These are phyloP conservation scores for Criorhina ranunculi DNA, from an alignment of 2,888 invertebrate species.

Conservation along the genomic window DNA sequence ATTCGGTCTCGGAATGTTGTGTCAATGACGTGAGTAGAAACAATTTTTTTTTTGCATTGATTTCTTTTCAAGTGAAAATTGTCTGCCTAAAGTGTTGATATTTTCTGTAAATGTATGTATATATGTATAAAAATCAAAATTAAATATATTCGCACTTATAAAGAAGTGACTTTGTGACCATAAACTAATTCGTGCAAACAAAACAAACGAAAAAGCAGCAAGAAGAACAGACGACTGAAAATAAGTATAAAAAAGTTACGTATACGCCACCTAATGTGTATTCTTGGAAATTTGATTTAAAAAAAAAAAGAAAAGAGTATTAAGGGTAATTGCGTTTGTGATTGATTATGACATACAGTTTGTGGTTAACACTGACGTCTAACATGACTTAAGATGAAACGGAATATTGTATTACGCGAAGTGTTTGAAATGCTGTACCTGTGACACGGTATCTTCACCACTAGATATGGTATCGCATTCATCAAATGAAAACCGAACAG, in stretches of 20 bases:
- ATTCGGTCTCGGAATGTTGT: slow-evolving; percentile 49
- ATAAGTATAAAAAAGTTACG: slow-evolving; percentile 43
- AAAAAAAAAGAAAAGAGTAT: slow-evolving; percentile 35
- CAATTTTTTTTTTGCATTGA: slow-evolving; percentile 45
- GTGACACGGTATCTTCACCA: slow-evolving; percentile 33
- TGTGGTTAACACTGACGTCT: slow-evolving; percentile 66
- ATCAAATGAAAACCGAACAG: neutral
- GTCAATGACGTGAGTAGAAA: slow-evolving; percentile 66
- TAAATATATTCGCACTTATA: neutral
- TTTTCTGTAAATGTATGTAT: neutral
- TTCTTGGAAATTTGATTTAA: slow-evolving; percentile 71
- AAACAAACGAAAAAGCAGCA: neutral
- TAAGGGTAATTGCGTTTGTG: slow-evolving; percentile 75
- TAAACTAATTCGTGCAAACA: neutral
- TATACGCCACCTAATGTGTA: slow-evolving; percentile 61
- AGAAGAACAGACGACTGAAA: neutral
- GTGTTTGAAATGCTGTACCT: slow-evolving; percentile 56
- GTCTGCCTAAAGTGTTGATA: slow-evolving; percentile 7
- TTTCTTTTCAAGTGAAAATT: slow-evolving; percentile 61
- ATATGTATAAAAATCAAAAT: neutral
- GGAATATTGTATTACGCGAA: slow-evolving; percentile 58
- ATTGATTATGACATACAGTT: slow-evolving; percentile 70
- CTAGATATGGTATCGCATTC: slow-evolving; percentile 41
- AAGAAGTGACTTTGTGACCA: slow-evolving; percentile 10
- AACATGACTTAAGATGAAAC: slow-evolving; percentile 60